These are phyloP conservation scores for Fragum fragum DNA, from an alignment of 2,888 invertebrate species.

Conservation along the genomic window DNA sequence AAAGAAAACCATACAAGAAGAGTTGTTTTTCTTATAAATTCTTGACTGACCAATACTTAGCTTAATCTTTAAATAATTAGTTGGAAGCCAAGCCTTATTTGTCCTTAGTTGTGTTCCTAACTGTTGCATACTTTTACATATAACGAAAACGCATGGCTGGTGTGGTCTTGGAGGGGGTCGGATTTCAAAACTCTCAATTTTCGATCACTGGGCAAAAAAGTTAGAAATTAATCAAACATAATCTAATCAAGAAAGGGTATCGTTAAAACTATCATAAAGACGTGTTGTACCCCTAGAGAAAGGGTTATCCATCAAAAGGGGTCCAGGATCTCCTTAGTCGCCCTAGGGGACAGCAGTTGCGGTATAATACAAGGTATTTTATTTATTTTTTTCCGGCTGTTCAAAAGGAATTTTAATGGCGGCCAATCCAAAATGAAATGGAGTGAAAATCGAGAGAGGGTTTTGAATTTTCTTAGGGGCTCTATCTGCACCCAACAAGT, in stretches of 20 bases:
- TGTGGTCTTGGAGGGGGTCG: too few species aligned
- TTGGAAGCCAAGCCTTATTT: too few species aligned
- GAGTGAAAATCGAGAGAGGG: constrained; percentile 23
- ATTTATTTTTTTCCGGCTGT: constrained; percentile 27
- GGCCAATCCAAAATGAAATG: constrained; percentile 26
- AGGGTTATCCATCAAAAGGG: constrained; percentile 55
- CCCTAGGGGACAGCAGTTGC: constrained; percentile 13
- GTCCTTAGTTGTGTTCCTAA: too few species aligned
- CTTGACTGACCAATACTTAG: too few species aligned
- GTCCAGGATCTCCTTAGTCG: background rate
- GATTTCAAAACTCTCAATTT: too few species aligned
- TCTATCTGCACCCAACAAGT: constrained; percentile 28
- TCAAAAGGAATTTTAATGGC: constrained; percentile 31
- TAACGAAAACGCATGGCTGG: background rate
- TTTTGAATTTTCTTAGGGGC: constrained; percentile 15
- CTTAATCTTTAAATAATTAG: too few species aligned
- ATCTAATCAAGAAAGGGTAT: constrained; percentile 63
- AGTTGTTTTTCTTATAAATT: too few species aligned
- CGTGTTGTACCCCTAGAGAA: constrained; percentile 29
- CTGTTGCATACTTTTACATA: too few species aligned
- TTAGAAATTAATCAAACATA: constrained; percentile 52
- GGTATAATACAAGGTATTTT: constrained; percentile 23
- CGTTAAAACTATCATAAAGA: constrained; percentile 55
- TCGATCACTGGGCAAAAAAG: background rate
- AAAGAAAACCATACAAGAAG: too few species aligned